phyloP scores from a whole-genome alignment of 1,140 invertebrate genomes.

The Zophobas morio region DNA sequence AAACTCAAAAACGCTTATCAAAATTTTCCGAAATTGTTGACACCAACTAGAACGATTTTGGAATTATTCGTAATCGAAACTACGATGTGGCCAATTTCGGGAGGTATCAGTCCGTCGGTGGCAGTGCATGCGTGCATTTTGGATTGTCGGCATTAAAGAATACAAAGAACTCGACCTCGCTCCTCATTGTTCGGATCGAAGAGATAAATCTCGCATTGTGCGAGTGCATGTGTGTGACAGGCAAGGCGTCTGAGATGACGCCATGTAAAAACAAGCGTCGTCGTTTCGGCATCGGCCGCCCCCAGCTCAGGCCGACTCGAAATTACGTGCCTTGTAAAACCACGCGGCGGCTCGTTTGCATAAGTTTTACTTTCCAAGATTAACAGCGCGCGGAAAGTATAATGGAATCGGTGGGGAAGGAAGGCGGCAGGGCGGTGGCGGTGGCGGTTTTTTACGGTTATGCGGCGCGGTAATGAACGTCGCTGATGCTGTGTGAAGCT shows the following conservation, averaged over 20 bases:
- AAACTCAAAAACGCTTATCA: too few relatives aligned
- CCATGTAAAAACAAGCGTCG: slow-evolving; percentile 54
- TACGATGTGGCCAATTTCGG: too few relatives aligned
- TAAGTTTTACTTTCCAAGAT: slow-evolving; percentile 67
- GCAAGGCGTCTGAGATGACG: slow-evolving; percentile 50
- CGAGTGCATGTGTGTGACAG: slow-evolving; percentile 49
- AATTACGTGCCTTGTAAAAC: slow-evolving; percentile 66
- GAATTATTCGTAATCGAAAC: too few relatives aligned
- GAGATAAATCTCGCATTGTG: slow-evolving; percentile 59
- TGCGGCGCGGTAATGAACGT: slow-evolving; percentile 62
- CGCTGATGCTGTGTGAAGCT: slow-evolving; percentile 60
- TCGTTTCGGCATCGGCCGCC: slow-evolving; percentile 31
- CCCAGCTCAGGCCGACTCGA: slow-evolving; percentile 46
- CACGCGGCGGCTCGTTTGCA: slow-evolving; percentile 64
- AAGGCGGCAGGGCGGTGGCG: slow-evolving; percentile 16
- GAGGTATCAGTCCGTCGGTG: too few relatives aligned
- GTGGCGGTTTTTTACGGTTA: slow-evolving; percentile 62
- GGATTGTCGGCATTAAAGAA: slow-evolving; percentile 11
- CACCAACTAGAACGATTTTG: too few relatives aligned
- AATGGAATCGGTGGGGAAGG: slow-evolving; percentile 59
- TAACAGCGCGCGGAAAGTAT: slow-evolving; percentile 64
- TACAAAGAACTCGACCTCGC: slow-evolving; percentile 9
- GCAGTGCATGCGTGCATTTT: not conserved
- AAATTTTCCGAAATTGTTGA: too few relatives aligned
- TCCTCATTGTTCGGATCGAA: slow-evolving; percentile 41